phyloP scores from a whole-genome alignment of 2,113 vertebrate species.

The Albula goreensis region DNA sequence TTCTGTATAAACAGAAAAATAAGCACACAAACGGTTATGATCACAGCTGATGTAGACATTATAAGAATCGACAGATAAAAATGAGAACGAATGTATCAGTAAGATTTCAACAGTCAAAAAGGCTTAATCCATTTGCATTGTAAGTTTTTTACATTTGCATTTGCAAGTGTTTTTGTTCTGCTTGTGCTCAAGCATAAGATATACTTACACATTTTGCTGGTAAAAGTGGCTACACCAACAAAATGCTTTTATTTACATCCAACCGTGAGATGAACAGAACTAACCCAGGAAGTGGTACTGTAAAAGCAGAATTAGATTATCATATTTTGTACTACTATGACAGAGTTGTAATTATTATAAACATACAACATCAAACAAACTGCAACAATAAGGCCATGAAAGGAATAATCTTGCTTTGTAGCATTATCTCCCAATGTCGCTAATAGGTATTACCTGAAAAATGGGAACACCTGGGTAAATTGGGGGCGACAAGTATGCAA shows the following conservation, averaged over 20 bases:
- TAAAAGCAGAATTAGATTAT: no score
- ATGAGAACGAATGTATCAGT: background rate
- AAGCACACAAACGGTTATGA: background rate
- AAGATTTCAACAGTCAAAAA: background rate
- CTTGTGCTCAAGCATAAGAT: background rate
- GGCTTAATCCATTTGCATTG: background rate
- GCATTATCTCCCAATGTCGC: no score
- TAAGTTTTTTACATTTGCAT: background rate
- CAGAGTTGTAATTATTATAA: no score
- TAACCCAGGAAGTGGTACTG: no score
- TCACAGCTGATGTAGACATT: background rate
- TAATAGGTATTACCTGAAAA: no score
- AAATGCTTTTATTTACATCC: background rate
- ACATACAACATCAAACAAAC: no score
- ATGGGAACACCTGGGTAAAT: no score
- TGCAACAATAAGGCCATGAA: no score
- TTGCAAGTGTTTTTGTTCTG: no score
- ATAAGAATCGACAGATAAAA: background rate
- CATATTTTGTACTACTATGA: no score
- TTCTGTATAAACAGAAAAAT: constrained; percentile 3
- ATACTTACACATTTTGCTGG: background rate
- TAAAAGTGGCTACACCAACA: background rate
- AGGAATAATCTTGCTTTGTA: no score
- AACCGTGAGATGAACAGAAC: background rate
- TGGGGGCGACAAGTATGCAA: no score